Evolutionary conservation across 2,888 invertebrate species (phyloP).

Genomic region (Helicoverpa assulta): DNA sequence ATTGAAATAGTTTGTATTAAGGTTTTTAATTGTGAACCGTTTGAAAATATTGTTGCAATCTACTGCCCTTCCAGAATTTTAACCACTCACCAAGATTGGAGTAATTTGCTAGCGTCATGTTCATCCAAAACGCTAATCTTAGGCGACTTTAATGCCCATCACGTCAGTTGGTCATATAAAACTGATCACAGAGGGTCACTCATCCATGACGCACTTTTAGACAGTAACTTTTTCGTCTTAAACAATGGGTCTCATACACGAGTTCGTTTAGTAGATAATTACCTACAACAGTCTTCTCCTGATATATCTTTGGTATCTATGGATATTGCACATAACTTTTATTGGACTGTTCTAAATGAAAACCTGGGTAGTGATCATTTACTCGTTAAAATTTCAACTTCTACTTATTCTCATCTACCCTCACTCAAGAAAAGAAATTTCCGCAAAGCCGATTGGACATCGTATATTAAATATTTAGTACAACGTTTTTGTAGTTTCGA

Average conservation of each 20-base stretch:
- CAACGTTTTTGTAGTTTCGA: not conserved
- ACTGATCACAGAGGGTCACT: conserved; percentile 14
- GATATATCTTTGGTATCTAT: conserved; percentile 11
- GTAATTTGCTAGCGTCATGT: not conserved
- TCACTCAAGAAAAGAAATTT: not conserved
- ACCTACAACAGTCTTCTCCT: conserved; percentile 10
- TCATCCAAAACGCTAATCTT: conserved; percentile 8
- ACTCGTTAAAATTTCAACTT: conserved; percentile 8
- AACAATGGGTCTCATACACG: conserved; percentile 11
- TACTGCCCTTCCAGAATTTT: conserved; percentile 13
- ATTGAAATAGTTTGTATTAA: conserved; percentile 6
- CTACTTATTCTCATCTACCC: not conserved
- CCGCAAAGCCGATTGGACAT: not conserved
- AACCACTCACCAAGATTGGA: conserved; percentile 9
- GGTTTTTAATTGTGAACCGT: conserved; percentile 7
- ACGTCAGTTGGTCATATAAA: conserved; percentile 20
- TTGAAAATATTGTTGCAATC: conserved; percentile 8
- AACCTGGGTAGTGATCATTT: conserved; percentile 9
- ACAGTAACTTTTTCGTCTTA: conserved; percentile 2
- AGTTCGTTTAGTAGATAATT: not conserved
- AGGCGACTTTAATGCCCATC: conserved; percentile 24
- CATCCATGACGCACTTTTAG: conserved; percentile 6
- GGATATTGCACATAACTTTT: not conserved
- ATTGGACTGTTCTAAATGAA: conserved; percentile 7
- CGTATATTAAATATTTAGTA: not conserved